These are phyloP conservation scores for Argyresthia albistria DNA, from an alignment of 2,888 invertebrate genomes.

Conservation along the genomic window DNA sequence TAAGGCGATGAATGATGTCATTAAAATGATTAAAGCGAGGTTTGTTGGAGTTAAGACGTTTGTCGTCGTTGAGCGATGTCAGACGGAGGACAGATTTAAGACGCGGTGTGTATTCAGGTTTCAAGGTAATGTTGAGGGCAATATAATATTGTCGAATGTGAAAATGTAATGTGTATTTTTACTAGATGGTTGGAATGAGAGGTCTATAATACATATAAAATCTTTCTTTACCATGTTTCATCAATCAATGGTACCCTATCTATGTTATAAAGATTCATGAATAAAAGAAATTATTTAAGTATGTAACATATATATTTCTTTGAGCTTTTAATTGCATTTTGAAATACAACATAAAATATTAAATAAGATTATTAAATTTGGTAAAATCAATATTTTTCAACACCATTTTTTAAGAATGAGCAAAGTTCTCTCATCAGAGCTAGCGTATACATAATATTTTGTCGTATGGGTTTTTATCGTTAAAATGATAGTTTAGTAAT, in stretches of 20 bases:
- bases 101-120: not conserved
- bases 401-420: constrained; percentile 73
- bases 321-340: constrained; percentile 89
- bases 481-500: constrained; percentile 71
- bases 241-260: no score
- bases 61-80: constrained; percentile 42
- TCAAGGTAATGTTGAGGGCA: constrained; percentile 4
- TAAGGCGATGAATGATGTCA: constrained; percentile 60
- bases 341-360: constrained; percentile 88
- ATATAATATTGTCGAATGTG: constrained; percentile 1
- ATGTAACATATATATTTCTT: constrained; percentile 90
- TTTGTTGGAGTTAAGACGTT: constrained; percentile 49
- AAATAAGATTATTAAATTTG: constrained; percentile 84
- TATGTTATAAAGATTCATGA: constrained; percentile 18
- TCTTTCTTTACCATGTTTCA: no score
- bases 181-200: no score
- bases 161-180: no score
- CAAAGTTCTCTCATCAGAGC: constrained; percentile 75
- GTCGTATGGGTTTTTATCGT: constrained; percentile 73
- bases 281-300: constrained; percentile 67
- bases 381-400: constrained; percentile 80
- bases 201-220: no score
- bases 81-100: constrained; percentile 10
- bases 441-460: constrained; percentile 85
- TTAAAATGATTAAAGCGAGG: constrained; percentile 59